Base-by-base conservation (phyloP, 2,113 vertebrate species). In the Pygoscelis adeliae region DNA sequence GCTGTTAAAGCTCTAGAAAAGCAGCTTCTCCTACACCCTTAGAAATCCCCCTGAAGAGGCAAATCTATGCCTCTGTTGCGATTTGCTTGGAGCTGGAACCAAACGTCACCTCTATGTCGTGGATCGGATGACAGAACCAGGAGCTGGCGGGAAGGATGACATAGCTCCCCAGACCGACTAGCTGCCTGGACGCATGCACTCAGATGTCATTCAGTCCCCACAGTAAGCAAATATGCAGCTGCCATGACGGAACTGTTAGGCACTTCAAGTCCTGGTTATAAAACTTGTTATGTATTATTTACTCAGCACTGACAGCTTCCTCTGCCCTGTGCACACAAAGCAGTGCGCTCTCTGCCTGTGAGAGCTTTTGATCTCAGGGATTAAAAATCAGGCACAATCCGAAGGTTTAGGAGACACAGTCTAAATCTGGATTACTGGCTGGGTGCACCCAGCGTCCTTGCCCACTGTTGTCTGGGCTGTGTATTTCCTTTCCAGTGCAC, bases 211-310 rank as follows among this genome's bases (percentile, higher is more conserved):
- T 89, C 85, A 71, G 15, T n/a, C 84, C 79, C 86, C n/a, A 62
- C 63, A 74, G 83, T 56, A 81, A 83, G 86, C 85, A 97, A 95
- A 92, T 77, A 90, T 11, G 38, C 79, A 95, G 85, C 87, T 96
- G 89, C 59, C 71, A 44, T 0, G 3, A 59, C 63, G 93, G 85
- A 87, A 40, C 71, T 36, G 59, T 91, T 82, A 89, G 58, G 71
- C 36, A 47, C 47, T 95, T 90, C 78, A 95, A 92, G 56, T 71
- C 86, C 79, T 56, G 56, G 59, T 87, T 87, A 84, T 90, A 94
- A 95, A 89, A 92, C 83, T 89, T 90, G 76, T 82, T 92, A 92
- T 95, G 86, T 87, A 79, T 94, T 96, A 93, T 97, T 97, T 95
- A 94, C 86, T 89, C 67, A 61, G 44, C 47, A 27, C 55, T 91